A percentile compares a stretch with the other conserved stretches of the same genome.
These are phyloP conservation scores for Ascidia mentula DNA, from an alignment of 23 tunicate species.

Conservation along the genomic window DNA sequence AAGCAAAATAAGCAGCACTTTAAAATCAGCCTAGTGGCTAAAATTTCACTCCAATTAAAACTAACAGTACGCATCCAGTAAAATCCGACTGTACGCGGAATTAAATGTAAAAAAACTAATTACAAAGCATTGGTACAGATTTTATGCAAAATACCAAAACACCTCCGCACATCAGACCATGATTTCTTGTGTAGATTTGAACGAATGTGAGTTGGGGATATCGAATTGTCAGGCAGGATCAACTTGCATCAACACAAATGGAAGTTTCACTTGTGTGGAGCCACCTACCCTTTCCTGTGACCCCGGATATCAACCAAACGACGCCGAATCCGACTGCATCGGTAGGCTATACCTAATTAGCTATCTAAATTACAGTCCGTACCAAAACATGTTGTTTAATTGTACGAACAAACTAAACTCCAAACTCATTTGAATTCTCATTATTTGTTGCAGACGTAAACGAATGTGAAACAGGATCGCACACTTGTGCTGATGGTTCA, in stretches of 20 bases:
- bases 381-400: too few relatives aligned
- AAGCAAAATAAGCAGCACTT: too few relatives aligned
- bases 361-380: too few relatives aligned
- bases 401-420: too few relatives aligned
- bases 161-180: too few relatives aligned
- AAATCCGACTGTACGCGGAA: too few relatives aligned
- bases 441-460: constrained; percentile 53
- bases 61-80: too few relatives aligned
- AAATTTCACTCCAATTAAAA: too few relatives aligned
- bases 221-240: constrained; percentile 41
- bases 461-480: constrained; percentile 70
- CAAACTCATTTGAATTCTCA: background rate
- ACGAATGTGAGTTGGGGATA: constrained; percentile 56
- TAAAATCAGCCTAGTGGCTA: too few relatives aligned
- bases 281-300: constrained; percentile 47
- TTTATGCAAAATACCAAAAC: too few relatives aligned
- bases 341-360: background rate
- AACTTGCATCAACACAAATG: constrained; percentile 78
- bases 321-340: background rate
- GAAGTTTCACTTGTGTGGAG: constrained; percentile 62
- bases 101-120: too few relatives aligned
- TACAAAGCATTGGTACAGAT: too few relatives aligned
- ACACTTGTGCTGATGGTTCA: constrained; percentile 64
- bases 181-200: constrained; percentile 38
- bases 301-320: constrained; percentile 53